Evolutionary conservation across 2,888 invertebrate species (phyloP), one percentile per base, ranked within the genome.

Genomic region (Eledone cirrhosa): DNA sequence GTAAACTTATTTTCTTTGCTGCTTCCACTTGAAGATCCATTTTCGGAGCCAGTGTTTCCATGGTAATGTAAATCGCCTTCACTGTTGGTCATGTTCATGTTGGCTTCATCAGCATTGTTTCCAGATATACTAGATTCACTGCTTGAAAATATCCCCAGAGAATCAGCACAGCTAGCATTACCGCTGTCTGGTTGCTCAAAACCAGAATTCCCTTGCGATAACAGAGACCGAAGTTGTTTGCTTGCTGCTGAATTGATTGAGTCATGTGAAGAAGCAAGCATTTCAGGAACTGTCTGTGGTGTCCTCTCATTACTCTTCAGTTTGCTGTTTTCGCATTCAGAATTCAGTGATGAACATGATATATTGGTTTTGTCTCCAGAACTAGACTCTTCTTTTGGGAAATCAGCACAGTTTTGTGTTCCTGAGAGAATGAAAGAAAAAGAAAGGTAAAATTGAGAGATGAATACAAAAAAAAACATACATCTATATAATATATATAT

Each of bases 1-100:
- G 81, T 85, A 76, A 48, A 47, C 47, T 76, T 76, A 48, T 48
- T 48, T 29, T 76, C 48, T 24, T 47, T 47, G 27, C 76, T 76
- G 22, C 48, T 29, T 22, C 22, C 47, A 16, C 48, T 72, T 22
- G 72, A 72, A n/a, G 72, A 72, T n/a, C 72, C 72, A 41, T 41
- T 41, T 8, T 72, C 72, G 0, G 72, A 72, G 1, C 72, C 33
- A 33, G 22, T 16, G 48, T 48, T 33, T 27, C 48, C 22, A 13
- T 48, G 76, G 29, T 48, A 47, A 29, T 76, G 76, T 1, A 29
- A 14, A 13, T 76, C 76, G 16, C 24, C 19, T 2, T 76, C 76
- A 24, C n/a, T 27, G 24, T 22, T 29, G 0, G n/a, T 33, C 76
- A 76, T 24, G 24, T 27, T 29, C 2, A 47, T n/a, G 29, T 48